A percentile compares a stretch with the other conserved stretches of the same genome.
These are phyloP conservation scores for Netta rufina DNA, from an alignment of 2,797 vertebrate species.

Conservation along the genomic window DNA sequence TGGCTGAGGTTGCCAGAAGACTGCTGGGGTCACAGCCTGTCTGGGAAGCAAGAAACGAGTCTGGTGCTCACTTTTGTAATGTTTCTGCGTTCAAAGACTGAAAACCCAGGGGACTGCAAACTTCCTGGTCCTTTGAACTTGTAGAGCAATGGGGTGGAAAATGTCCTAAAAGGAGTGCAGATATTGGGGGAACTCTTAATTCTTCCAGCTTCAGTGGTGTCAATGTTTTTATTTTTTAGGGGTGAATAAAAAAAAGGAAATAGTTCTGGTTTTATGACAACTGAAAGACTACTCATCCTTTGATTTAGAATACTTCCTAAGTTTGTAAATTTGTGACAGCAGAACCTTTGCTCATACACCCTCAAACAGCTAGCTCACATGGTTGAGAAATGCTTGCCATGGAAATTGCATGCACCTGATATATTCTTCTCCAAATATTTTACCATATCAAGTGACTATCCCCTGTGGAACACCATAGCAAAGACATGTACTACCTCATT, in stretches of 20 bases:
- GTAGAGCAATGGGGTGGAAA: neutral
- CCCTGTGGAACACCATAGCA: neutral
- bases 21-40: neutral
- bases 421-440: neutral
- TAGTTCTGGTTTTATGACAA: neutral
- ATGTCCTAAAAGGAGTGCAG: no score
- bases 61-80: neutral
- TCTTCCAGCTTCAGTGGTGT: neutral
- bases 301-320: neutral
- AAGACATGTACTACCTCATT: neutral
- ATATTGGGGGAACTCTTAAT: neutral
- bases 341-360: neutral
- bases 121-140: constrained; percentile 3
- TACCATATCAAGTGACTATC: neutral
- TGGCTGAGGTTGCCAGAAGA: neutral
- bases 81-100: neutral
- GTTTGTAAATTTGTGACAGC: neutral
- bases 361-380: neutral
- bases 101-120: neutral
- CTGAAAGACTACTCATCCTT: neutral
- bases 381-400: neutral
- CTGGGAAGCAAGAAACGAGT: neutral
- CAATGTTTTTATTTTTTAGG: neutral
- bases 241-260: neutral
- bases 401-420: neutral